Evolutionary conservation across 2,797 vertebrate genomes (phyloP).

Genomic region (Sebastes itinus): DNA sequence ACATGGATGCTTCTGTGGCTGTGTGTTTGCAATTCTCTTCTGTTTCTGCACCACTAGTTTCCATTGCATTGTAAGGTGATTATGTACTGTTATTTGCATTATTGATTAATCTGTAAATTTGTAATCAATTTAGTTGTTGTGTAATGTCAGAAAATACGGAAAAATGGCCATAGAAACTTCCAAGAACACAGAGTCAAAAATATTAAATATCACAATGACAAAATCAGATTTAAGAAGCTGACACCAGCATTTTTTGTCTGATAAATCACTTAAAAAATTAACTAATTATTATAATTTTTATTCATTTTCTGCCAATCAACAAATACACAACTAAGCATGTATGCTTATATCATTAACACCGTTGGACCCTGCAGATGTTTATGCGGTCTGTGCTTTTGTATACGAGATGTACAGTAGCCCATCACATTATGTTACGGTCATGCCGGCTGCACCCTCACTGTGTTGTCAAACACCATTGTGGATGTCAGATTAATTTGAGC

Average conservation of each 20-base stretch:
- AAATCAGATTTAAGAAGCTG: not conserved
- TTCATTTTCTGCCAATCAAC: not conserved
- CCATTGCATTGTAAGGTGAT: not conserved
- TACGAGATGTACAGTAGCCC: constrained; percentile 6
- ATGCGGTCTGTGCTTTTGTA: not conserved
- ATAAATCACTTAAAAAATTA: not conserved
- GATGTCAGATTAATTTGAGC: constrained; percentile 44
- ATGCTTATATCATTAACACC: not conserved
- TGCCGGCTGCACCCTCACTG: constrained; percentile 4
- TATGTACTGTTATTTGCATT: not conserved
- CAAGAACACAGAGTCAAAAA: not conserved
- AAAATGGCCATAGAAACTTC: not conserved
- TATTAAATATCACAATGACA: not conserved
- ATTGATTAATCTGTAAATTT: not conserved
- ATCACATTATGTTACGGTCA: constrained; percentile 21
- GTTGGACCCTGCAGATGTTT: not conserved
- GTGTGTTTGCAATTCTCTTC: not conserved
- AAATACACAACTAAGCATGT: not conserved
- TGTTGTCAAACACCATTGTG: constrained; percentile 46
- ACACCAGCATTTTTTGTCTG: not conserved
- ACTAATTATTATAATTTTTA: not conserved
- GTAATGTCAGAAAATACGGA: too few relatives aligned
- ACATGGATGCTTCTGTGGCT: not conserved
- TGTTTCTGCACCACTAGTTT: not conserved
- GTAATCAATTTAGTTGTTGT: not conserved